Percentiles rank a stretch among this genome's conserved stretches.
phyloP scores from a whole-genome alignment of 2,797 vertebrate genomes.

The Australoheros facetus region DNA sequence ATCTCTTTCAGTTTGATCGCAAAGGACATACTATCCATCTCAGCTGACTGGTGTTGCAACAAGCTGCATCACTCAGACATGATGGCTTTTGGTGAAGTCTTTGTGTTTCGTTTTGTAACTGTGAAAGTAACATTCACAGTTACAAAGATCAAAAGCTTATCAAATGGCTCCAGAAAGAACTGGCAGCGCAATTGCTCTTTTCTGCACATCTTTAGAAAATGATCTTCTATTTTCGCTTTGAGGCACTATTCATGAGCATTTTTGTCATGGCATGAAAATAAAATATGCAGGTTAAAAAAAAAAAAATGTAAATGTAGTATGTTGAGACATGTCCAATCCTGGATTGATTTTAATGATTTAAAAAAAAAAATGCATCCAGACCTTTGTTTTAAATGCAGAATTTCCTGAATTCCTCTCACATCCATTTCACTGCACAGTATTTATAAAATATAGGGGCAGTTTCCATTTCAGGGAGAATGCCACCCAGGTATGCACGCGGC shows the following conservation, averaged over 20 bases:
- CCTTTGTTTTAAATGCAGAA: too few species aligned
- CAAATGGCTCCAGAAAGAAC: constrained; percentile 42
- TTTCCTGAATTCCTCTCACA: neutral
- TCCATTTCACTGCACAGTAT: neutral
- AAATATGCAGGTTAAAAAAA: constrained; percentile 7
- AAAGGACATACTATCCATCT: constrained; percentile 43
- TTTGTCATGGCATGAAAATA: constrained; percentile 12
- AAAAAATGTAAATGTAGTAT: constrained; percentile 5
- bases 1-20: constrained; percentile 33
- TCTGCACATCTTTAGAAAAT: constrained; percentile 31
- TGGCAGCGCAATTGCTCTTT: constrained; percentile 44
- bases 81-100: constrained; percentile 48
- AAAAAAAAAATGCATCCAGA: neutral
- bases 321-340: neutral
- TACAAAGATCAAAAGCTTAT: constrained; percentile 56
- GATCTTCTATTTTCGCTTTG: constrained; percentile 30
- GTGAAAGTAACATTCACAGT: constrained; percentile 50
- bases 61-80: constrained; percentile 63
- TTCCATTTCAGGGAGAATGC: neutral
- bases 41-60: constrained; percentile 53
- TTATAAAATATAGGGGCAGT: neutral
- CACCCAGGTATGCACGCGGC: neutral
- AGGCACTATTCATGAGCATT: constrained; percentile 19
- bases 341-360: neutral
- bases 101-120: constrained; percentile 60